Conservation (phyloP, 1,140 invertebrate genomes). For the Heliothis virescens region DNA sequence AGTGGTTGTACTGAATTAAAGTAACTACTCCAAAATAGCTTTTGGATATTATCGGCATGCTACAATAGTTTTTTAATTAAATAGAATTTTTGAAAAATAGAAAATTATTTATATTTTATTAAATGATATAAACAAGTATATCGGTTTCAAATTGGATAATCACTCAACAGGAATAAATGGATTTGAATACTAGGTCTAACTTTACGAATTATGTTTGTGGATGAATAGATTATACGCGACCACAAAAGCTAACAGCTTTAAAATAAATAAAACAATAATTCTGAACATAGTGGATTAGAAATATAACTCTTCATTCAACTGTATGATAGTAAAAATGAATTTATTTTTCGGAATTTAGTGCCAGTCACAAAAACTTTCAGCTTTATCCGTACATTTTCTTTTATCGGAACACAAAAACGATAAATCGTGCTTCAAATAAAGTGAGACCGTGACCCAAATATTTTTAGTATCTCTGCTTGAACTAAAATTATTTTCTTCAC, state of each 20-base stretch:
- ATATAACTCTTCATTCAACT: background rate
- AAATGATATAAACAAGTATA: too few species aligned
- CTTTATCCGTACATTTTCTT: background rate
- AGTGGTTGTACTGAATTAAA: too few species aligned
- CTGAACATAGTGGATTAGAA: background rate
- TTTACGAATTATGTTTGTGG: background rate
- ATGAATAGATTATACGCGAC: background rate
- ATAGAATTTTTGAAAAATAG: too few species aligned
- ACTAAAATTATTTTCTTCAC: background rate
- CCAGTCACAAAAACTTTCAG: background rate
- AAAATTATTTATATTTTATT: too few species aligned
- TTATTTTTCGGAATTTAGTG: too few species aligned
- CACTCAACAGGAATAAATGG: background rate
- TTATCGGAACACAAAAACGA: background rate
- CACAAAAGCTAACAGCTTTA: background rate
- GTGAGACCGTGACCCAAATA: background rate
- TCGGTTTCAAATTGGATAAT: background rate
- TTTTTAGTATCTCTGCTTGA: background rate
- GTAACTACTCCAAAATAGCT: too few species aligned
- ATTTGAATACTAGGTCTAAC: background rate
- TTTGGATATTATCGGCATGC: too few species aligned
- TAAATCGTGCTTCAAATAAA: background rate
- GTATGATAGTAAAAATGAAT: too few species aligned
- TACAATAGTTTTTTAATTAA: too few species aligned
- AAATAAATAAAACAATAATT: conserved; percentile 9